Evolutionary conservation across 1,140 invertebrate genomes (phyloP), one percentile per base, ranked within the genome.

Genomic region (Elymnias hypermnestra): DNA sequence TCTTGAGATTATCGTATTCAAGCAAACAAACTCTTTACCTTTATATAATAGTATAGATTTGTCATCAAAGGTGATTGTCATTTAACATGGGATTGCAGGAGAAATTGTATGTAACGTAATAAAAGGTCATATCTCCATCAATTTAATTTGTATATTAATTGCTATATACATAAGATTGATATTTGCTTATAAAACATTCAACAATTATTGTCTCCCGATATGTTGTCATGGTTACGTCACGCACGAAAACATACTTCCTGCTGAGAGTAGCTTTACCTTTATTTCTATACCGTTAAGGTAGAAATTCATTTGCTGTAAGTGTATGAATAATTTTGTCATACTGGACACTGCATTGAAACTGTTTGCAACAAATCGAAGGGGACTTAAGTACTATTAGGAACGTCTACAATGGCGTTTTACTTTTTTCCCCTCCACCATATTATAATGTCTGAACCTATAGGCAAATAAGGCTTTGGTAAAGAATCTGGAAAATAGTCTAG

Each of bases 221-320:
- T 39, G 72, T 76, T 60, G 41, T 65, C 53, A 72, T 76, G 60
- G 66, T 44, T 61, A 77, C 71, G 71, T 63, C 73, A 77, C 73
- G 73, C 46, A 66, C 66, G 25, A 31, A 31, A 9, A 52, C 45
- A 48, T 57, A 26, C 12, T 38, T 62, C 29, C 19, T 7, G 3
- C 26, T 55, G 26, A 36, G 38, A 10, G n/a, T 22, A 18, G 5
- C n/a, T 23, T 50, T 48, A 33, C 38, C 50, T 40, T 46, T 54
- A 49, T 19, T 1, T 0, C 3, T 3, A 19, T 10, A 10, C 1
- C 0, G 19, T 53, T 29, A 62, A 51, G 36, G 43, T 50, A 25
- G 13, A 54, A 51, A 48, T 37, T 65, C 13, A 9, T 33, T 36
- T 5, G 6, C 10, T 8, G 3, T n/a, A 21, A 5, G 45, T 18